Evolutionary conservation across 2,797 vertebrate species (phyloP), one percentile per base, ranked within the genome.

Genomic region (Sparidentex hasta): DNA sequence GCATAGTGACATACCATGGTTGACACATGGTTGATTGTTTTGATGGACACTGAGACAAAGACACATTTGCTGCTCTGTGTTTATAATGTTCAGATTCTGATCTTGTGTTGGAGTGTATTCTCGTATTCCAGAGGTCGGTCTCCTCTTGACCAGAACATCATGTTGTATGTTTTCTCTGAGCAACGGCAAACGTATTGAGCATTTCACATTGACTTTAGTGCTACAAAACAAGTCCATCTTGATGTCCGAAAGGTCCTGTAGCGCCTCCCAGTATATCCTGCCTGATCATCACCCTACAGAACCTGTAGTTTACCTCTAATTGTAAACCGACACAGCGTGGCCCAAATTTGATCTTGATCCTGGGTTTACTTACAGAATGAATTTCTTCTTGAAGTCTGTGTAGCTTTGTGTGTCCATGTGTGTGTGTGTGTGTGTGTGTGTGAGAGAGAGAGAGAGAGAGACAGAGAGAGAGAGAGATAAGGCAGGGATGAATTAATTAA

Each of bases 41-140:
- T n/a, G 33, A 76, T 41, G 56, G 77, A 78, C 76, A 63, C 66
- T 14, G 71, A 81, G 78, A 88, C 67, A 68, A 87, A 86, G 71
- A 80, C 54, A 67, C 67, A 57, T 68, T 70, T 81, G 84, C 84
- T 87, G 85, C 85, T 87, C 50, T 87, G 27, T 73, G 48, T 90
- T 88, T 73, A 13, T 88, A 76, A 80, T 62, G 21, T 80, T 78
- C 57, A 71, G 58, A 79, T 78, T 81, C 11, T 66, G 47, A 76
- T 69, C 33, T 82, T 76, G 59, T 85, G 65, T 70, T 76, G 65
- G 64, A 81, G 67, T 82, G 56, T 73, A 63, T 57, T 73, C 58
- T 84, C 21, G 59, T 87, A 71, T 83, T 89, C 82, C 57, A 57
- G 72, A 75, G 68, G 71, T 82, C 47, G 55, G 17, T 84, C 80